Conservation (phyloP, 2,797 vertebrate genomes). For the Diplodus puntazzo region DNA sequence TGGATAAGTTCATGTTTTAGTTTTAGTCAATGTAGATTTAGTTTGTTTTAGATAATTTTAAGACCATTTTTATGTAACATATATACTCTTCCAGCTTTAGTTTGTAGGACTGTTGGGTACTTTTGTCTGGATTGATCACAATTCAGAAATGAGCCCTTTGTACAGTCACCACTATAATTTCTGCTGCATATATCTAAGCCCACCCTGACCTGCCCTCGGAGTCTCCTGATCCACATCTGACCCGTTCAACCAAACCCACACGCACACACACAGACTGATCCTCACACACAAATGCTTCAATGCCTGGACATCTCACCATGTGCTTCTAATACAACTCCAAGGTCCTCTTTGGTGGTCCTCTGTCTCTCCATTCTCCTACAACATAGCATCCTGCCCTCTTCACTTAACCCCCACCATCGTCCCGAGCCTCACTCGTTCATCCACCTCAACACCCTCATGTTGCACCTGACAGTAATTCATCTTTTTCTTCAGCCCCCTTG, state of each 20-base stretch:
- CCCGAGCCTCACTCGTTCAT: background rate
- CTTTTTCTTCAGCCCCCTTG: conserved; percentile 8
- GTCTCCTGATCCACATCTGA: conserved; percentile 31
- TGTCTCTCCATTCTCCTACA: conserved; percentile 26
- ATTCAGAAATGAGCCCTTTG: background rate
- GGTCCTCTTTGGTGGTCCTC: conserved; percentile 66
- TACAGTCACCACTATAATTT: background rate
- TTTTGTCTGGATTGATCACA: background rate
- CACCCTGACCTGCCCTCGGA: background rate
- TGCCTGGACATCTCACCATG: conserved; percentile 54
- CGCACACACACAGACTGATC: background rate
- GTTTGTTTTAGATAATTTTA: too few relatives aligned
- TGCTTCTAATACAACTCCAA: conserved; percentile 72
- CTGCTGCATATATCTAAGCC: background rate
- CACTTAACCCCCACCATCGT: background rate
- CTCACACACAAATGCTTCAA: conserved; percentile 46
- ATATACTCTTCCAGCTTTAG: background rate
- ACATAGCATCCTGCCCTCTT: conserved; percentile 14
- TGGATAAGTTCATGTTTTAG: too few relatives aligned
- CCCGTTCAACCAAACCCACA: conserved; percentile 6
- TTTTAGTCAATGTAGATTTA: too few relatives aligned
- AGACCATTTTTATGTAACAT: too few relatives aligned
- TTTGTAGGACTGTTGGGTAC: background rate
- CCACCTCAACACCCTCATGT: background rate
- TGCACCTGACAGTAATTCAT: conserved; percentile 8